Base-by-base conservation (phyloP, 2,797 vertebrate species). In the Acanthiza pusilla region DNA sequence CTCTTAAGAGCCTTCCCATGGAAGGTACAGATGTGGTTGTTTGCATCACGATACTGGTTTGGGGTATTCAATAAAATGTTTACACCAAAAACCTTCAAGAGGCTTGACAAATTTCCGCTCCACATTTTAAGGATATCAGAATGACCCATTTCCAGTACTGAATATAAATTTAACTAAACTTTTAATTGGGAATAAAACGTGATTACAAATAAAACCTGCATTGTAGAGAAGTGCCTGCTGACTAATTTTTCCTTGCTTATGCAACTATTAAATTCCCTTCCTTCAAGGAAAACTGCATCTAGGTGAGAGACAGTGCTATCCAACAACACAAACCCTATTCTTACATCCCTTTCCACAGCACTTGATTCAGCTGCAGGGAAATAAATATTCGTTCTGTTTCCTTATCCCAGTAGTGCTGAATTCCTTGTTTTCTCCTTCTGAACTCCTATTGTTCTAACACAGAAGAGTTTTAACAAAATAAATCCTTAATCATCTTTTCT, bases 401-500 rank as follows among this genome's bases (percentile, higher is more conserved):
- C 26, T 53, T 63, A 65, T 34, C 9, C 30, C 38, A 57, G 12
- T 11, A 63, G 25, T 8, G n/a, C 2, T 26, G 32, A 53, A 15
- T 42, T 83, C 22, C 43, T 71, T 34, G 13, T 63, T 78, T 76
- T 57, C 55, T 53, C 50, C 38, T 73, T 70, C 23, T 55, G 43
- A 71, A 77, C 43, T 55, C 61, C 42, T 78, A 29, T 61, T 93
- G 45, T 68, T 91, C 29, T 72, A 57, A 91, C 15, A 36, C 38
- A 67, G 50, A 83, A 72, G 50, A 93, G 58, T 90, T 94, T 90
- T 74, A 93, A 68, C 40, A 57, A 62, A 88, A 65, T 81, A 86
- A 84, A 86, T 76, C 54, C 65, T 66, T 93, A 75, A 94, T 58
- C 62, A 86, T 62, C 47, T 94, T 94, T 80, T 85, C 71, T 87